phyloP scores from a whole-genome alignment of 2,888 invertebrate genomes.

The Malthinus flaveolus region DNA sequence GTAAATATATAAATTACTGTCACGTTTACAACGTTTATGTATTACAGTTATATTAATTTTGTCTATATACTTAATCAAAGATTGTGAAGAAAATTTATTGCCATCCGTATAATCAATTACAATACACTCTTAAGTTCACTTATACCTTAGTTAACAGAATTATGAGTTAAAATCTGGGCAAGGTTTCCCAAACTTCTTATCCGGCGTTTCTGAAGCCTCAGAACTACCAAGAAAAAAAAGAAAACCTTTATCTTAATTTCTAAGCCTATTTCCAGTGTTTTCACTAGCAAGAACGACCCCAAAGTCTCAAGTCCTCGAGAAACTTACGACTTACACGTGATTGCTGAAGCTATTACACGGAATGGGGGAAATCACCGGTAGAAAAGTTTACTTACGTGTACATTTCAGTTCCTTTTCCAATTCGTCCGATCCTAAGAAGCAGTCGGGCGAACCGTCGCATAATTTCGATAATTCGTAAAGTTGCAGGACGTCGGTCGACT shows the following conservation, averaged over 20 bases:
- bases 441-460: slow-evolving; percentile 89
- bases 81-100: no score
- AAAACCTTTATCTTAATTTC: no score
- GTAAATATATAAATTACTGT: slow-evolving; percentile 2
- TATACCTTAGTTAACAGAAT: background rate
- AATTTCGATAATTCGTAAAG: slow-evolving; percentile 92
- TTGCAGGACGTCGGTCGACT: slow-evolving; percentile 92
- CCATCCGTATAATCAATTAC: background rate
- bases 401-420: slow-evolving; percentile 87
- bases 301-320: no score
- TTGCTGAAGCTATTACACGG: no score
- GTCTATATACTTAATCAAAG: background rate
- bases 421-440: slow-evolving; percentile 92
- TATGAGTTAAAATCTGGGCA: background rate
- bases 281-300: no score
- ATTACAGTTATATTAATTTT: slow-evolving; percentile 2
- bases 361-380: no score
- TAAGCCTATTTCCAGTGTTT: no score
- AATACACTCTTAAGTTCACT: background rate
- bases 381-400: slow-evolving; percentile 71
- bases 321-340: no score
- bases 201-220: no score
- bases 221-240: no score
- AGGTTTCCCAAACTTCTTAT: no score
- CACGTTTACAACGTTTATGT: slow-evolving; percentile 1